phyloP scores from a whole-genome alignment of 2,797 vertebrate species.

The Enteromius anoplus region DNA sequence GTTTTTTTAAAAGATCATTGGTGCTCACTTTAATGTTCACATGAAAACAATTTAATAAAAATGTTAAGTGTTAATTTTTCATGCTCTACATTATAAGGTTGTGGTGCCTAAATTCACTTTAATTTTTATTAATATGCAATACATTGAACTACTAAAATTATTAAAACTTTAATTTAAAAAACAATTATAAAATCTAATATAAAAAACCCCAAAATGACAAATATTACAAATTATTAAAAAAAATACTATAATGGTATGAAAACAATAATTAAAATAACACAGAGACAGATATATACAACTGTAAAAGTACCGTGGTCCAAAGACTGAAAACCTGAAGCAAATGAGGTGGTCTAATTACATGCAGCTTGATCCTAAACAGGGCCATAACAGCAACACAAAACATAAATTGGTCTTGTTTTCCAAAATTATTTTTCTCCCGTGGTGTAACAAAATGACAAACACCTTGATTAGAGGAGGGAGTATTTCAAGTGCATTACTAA shows the following conservation, averaged over 20 bases:
- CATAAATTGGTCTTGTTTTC: slow-evolving; percentile 6
- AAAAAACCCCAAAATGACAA: neutral
- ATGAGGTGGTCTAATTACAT: neutral
- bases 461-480: slow-evolving; percentile 11
- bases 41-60: neutral
- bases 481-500: slow-evolving; percentile 15
- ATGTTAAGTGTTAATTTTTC: neutral
- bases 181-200: neutral
- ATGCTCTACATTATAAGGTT: neutral
- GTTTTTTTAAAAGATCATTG: neutral
- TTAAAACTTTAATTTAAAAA: neutral
- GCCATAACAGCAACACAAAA: neutral
- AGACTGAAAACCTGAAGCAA: neutral
- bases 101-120: neutral
- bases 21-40: neutral
- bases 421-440: slow-evolving; percentile 19
- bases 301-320: neutral
- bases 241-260: neutral
- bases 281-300: neutral
- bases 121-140: neutral
- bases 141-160: neutral
- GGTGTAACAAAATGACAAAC: slow-evolving; percentile 25
- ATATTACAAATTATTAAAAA: neutral
- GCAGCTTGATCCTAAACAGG: neutral
- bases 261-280: neutral